Conservation (phyloP, 2,113 vertebrate genomes). For the Chlorocebus sabaeus region DNA sequence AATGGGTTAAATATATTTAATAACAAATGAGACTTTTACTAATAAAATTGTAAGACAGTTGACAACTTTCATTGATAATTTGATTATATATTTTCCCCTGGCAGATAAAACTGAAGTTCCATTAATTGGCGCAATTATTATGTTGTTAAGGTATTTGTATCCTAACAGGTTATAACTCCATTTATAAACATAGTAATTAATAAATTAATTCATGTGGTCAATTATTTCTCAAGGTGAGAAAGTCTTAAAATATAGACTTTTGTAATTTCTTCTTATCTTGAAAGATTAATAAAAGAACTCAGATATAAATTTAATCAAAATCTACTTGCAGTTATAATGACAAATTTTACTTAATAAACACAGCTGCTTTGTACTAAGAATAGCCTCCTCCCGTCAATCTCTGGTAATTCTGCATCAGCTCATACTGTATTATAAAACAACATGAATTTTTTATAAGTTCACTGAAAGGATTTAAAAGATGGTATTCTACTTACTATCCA, state of each 20-base stretch:
- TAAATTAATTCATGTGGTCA: conserved; percentile 28
- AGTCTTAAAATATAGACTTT: background rate
- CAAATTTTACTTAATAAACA: conserved; percentile 82
- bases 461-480: conserved; percentile 83
- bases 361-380: conserved; percentile 82
- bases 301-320: conserved; percentile 68
- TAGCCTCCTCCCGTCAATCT: conserved; percentile 76
- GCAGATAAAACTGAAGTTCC: conserved; percentile 15
- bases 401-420: conserved; percentile 79
- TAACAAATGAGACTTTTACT: background rate
- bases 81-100: background rate
- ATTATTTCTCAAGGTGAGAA: conserved; percentile 58
- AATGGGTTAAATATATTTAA: background rate
- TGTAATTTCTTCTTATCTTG: conserved; percentile 49
- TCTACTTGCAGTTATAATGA: conserved; percentile 77
- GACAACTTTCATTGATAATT: background rate
- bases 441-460: conserved; percentile 86
- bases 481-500: conserved; percentile 79
- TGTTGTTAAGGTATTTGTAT: background rate
- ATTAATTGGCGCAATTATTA: conserved; percentile 29
- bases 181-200: conserved; percentile 34
- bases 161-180: background rate
- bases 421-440: conserved; percentile 82
- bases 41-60: background rate
- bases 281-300: conserved; percentile 62